Conservation (phyloP, 2,888 invertebrate genomes). For the Amphiduros pacificus region DNA sequence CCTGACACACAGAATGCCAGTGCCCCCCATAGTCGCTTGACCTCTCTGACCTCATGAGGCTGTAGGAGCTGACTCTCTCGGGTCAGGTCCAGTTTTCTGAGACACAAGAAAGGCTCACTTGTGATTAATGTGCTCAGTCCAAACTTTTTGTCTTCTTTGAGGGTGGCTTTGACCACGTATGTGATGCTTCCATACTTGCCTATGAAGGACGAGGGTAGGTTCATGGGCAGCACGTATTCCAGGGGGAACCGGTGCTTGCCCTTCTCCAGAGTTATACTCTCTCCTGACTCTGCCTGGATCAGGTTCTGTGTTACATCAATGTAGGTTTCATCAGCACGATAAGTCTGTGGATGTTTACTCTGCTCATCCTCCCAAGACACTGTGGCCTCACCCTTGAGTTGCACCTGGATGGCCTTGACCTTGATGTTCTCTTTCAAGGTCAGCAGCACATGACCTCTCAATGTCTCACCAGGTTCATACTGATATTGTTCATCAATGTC, state of each 20-base stretch:
- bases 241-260: slow-evolving; percentile 52
- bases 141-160: slow-evolving; percentile 44
- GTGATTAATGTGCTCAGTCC: slow-evolving; percentile 50
- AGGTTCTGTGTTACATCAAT: slow-evolving; percentile 44
- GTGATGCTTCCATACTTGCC: slow-evolving; percentile 59
- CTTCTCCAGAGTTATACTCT: slow-evolving; percentile 33
- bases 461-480: slow-evolving; percentile 56
- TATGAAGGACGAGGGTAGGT: slow-evolving; percentile 57
- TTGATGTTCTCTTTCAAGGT: slow-evolving; percentile 22
- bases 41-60: slow-evolving; percentile 22
- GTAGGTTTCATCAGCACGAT: slow-evolving; percentile 50
- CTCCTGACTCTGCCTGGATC: slow-evolving; percentile 12
- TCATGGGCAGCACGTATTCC: slow-evolving; percentile 50
- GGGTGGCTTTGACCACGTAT: slow-evolving; percentile 53
- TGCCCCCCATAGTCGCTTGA: slow-evolving; percentile 40
- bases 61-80: slow-evolving; percentile 22
- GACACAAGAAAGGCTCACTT: slow-evolving; percentile 55
- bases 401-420: slow-evolving; percentile 32
- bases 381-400: slow-evolving; percentile 43
- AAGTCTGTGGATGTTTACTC: slow-evolving; percentile 24
- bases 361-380: slow-evolving; percentile 53
- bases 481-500: slow-evolving; percentile 60
- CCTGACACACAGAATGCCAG: slow-evolving; percentile 46
- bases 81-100: slow-evolving; percentile 32
- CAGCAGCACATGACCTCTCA: slow-evolving; percentile 41